A percentile compares a stretch with the other conserved stretches of the same genome.
Conservation (phyloP, 2,888 invertebrate genomes). For the Tetheella fluctuosa region DNA sequence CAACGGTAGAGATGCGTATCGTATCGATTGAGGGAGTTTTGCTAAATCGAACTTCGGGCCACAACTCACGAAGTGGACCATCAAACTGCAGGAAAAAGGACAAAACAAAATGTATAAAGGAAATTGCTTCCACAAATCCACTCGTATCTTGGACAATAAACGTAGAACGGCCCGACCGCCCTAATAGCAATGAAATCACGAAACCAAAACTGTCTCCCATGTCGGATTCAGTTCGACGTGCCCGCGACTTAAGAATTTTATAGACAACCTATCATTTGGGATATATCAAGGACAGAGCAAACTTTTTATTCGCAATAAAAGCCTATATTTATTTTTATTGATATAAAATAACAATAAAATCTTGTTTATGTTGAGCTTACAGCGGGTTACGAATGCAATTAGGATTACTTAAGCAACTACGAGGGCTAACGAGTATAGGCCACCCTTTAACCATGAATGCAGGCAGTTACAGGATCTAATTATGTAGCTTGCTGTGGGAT, state of each 20-base stretch:
- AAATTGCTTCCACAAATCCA: constrained; percentile 85
- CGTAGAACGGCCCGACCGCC: constrained; percentile 76
- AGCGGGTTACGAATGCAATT: neutral
- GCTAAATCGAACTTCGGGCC: constrained; percentile 76
- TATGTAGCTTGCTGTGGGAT: neutral
- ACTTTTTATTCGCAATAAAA: constrained; percentile 7
- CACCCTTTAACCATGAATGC: constrained; percentile 1
- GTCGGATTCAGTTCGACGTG: constrained; percentile 62
- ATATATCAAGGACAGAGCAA: neutral
- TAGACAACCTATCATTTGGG: constrained; percentile 48
- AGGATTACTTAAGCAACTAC: constrained; percentile 7
- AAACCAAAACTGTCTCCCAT: constrained; percentile 81
- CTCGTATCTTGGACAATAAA: constrained; percentile 84
- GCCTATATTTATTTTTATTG: neutral
- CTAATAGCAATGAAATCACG: constrained; percentile 84
- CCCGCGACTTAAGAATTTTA: constrained; percentile 63
- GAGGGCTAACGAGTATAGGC: constrained; percentile 1
- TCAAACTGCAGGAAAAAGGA: constrained; percentile 83
- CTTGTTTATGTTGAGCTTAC: neutral
- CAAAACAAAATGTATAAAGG: constrained; percentile 85
- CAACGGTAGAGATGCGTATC: constrained; percentile 72
- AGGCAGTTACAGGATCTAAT: constrained; percentile 3
- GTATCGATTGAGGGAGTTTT: constrained; percentile 70
- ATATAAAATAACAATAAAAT: neutral
- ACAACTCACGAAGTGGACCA: constrained; percentile 80